Conservation (phyloP, 1,140 invertebrate genomes). For the Trissolcus basalis region DNA sequence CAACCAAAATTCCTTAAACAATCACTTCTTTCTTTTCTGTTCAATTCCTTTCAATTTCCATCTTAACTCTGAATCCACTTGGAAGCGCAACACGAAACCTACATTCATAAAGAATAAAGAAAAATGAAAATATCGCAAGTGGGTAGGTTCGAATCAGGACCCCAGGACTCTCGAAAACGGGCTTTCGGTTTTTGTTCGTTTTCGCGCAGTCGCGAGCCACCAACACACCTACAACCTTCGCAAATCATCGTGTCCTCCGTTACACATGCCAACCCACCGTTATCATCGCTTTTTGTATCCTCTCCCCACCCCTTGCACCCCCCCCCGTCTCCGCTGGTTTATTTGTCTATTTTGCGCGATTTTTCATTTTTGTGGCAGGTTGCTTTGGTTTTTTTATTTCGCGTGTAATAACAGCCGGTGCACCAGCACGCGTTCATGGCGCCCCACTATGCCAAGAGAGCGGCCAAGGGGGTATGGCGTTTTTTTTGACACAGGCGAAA, state of each 20-base stretch:
- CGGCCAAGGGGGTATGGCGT: slow-evolving; percentile 75
- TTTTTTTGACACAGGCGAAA: slow-evolving; percentile 67
- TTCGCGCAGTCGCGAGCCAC: slow-evolving; percentile 37
- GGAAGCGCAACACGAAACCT: no score
- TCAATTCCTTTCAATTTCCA: no score
- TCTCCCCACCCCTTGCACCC: no score
- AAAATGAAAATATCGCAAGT: slow-evolving; percentile 64
- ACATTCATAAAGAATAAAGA: slow-evolving; percentile 20
- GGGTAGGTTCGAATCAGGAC: slow-evolving; percentile 65
- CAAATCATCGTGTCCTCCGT: no score
- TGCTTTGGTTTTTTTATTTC: slow-evolving; percentile 31
- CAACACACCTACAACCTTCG: no score
- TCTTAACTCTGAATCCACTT: no score
- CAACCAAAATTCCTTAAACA: no score
- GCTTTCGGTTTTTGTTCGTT: slow-evolving; percentile 3
- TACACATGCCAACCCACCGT: no score
- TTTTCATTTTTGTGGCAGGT: slow-evolving; percentile 41
- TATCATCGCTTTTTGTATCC: no score
- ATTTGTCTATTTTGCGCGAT: slow-evolving; percentile 18
- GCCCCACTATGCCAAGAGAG: slow-evolving; percentile 75
- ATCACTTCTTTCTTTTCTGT: no score
- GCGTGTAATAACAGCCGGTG: slow-evolving; percentile 65
- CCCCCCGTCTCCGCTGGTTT: neutral
- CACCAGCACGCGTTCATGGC: slow-evolving; percentile 71
- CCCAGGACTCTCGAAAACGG: slow-evolving; percentile 61